Conservation (phyloP, 2,797 vertebrate genomes). For the Dendrocincla tyrannina region DNA sequence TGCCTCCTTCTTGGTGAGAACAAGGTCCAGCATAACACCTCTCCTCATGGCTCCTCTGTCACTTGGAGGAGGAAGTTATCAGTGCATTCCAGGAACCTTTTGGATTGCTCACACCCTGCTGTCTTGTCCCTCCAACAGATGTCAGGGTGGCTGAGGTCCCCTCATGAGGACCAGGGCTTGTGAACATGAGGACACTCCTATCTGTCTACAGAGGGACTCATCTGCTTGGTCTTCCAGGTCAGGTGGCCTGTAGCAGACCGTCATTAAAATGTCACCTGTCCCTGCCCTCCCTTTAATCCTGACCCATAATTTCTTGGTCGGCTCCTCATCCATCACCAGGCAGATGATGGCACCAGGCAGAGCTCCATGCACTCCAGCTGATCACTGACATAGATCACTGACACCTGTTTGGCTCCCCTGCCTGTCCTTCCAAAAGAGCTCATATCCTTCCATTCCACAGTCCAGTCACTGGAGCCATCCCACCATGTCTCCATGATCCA, state of each 20-base stretch:
- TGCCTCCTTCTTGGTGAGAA: neutral
- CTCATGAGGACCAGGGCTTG: neutral
- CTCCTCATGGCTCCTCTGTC: neutral
- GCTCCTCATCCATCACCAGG: neutral
- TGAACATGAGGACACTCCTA: neutral
- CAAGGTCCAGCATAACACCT: neutral
- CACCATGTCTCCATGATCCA: neutral
- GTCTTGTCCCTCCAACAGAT: neutral
- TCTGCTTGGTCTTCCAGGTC: neutral
- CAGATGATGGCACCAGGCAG: neutral
- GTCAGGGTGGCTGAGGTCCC: neutral
- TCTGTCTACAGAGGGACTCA: neutral
- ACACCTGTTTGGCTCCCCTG: neutral
- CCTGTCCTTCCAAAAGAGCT: neutral
- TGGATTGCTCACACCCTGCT: neutral
- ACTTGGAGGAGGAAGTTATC: neutral
- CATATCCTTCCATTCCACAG: neutral
- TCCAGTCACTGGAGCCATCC: neutral
- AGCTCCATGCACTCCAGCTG: neutral
- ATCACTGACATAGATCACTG: neutral
- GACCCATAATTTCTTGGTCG: neutral
- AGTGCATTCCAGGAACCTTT: neutral
- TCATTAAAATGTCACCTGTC: neutral
- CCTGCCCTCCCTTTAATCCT: neutral
- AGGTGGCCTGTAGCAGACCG: neutral